A percentile compares a stretch with the other conserved stretches of the same genome.
These are phyloP conservation scores for Acrossocheilus fasciatus DNA, from an alignment of 2,797 vertebrate genomes.

Conservation along the genomic window DNA sequence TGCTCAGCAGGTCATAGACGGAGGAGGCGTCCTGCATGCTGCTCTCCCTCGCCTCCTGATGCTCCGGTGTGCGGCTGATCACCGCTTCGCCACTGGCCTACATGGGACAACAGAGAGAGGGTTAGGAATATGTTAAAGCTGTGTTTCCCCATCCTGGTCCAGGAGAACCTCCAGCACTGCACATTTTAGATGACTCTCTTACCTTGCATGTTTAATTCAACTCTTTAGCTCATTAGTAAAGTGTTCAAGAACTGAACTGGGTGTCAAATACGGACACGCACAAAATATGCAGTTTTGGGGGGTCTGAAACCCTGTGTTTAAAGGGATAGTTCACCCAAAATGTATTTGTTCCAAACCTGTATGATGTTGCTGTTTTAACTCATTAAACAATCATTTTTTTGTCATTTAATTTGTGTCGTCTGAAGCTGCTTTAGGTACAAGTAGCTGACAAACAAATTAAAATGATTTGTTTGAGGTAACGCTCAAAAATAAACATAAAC, in stretches of 20 bases:
- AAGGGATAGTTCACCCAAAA: not conserved
- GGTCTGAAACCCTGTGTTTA: no score
- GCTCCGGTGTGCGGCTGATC: conserved; percentile 91
- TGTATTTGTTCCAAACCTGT: not conserved
- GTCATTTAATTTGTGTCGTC: not conserved
- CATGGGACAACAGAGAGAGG: conserved; percentile 15
- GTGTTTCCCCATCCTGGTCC: not conserved
- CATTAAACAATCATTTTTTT: not conserved
- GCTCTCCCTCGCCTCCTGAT: conserved; percentile 84
- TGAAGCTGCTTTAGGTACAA: not conserved
- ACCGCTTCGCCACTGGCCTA: conserved; percentile 93
- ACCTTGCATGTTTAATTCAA: not conserved
- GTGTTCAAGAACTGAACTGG: not conserved
- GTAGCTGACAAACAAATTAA: not conserved
- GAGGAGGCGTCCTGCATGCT: conserved; percentile 89
- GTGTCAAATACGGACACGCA: not conserved
- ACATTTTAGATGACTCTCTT: not conserved
- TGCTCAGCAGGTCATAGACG: conserved; percentile 94
- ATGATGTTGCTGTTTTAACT: not conserved
- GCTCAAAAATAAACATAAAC: not conserved
- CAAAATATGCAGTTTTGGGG: not conserved
- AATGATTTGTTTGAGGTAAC: not conserved
- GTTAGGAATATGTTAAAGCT: not conserved
- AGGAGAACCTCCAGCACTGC: not conserved
- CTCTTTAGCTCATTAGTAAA: not conserved